phyloP scores from a whole-genome alignment of 2,113 vertebrate species.

The Vulpes lagopus region DNA sequence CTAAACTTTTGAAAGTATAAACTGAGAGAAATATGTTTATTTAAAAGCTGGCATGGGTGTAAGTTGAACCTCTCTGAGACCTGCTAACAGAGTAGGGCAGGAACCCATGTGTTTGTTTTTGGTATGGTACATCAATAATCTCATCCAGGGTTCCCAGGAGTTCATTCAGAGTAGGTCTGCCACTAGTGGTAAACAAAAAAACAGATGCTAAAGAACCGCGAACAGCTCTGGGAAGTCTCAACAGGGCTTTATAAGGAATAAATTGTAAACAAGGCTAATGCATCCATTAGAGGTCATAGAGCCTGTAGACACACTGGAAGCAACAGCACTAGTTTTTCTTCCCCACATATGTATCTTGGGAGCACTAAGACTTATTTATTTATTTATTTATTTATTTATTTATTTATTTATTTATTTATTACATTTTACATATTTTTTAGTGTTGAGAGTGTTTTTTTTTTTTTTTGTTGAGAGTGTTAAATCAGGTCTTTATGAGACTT shows the following conservation, averaged over 20 bases:
- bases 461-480: neutral
- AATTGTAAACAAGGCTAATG: neutral
- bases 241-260: neutral
- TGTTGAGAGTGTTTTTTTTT: neutral
- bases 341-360: neutral
- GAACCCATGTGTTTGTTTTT: conserved; percentile 52
- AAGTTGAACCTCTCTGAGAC: neutral
- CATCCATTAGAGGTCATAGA: neutral
- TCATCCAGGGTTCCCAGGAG: conserved; percentile 18
- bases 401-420: neutral
- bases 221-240: conserved; percentile 23
- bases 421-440: neutral
- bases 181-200: conserved; percentile 30
- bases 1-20: conserved; percentile 46
- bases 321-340: neutral
- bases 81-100: neutral
- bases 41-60: neutral
- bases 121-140: conserved; percentile 28
- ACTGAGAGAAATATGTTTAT: conserved; percentile 65
- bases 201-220: neutral
- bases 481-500: conserved; percentile 8
- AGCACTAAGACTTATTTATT: neutral
- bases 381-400: neutral
- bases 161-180: conserved; percentile 47
- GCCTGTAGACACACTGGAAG: neutral